These are phyloP conservation scores for Cyprinus carpio DNA, from an alignment of 2,113 vertebrate genomes.

Conservation along the genomic window DNA sequence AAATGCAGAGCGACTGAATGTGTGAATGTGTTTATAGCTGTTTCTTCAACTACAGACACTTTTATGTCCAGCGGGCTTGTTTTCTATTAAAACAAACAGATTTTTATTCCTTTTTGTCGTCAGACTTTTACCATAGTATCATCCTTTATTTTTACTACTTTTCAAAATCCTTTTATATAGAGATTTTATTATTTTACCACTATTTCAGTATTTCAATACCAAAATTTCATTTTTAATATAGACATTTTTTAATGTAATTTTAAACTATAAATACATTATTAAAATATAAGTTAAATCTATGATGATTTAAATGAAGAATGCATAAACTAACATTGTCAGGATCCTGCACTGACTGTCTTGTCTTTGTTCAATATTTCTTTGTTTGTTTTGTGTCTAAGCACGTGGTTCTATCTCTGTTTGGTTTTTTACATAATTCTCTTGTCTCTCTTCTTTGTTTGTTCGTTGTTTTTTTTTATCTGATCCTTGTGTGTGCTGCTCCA, in stretches of 20 bases:
- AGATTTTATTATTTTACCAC: not conserved
- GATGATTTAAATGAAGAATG: not conserved
- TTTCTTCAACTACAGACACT: constrained; percentile 4
- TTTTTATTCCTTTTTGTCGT: not conserved
- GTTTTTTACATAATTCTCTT: no score
- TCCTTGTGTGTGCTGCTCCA: no score
- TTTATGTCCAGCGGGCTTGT: constrained; percentile 12
- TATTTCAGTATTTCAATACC: not conserved
- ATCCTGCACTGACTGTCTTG: no score
- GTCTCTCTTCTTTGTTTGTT: no score
- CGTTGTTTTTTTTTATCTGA: no score
- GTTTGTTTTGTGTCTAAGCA: no score
- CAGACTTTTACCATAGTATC: not conserved
- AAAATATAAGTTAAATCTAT: not conserved
- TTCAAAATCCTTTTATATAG: not conserved
- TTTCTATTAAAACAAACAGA: not conserved
- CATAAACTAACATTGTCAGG: not conserved
- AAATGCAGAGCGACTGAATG: not conserved
- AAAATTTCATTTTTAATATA: not conserved
- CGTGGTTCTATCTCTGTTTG: no score
- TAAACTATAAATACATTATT: no score
- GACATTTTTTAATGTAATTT: no score
- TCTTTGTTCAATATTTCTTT: no score
- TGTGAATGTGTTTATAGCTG: constrained; percentile 15
- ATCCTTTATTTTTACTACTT: not conserved